phyloP scores from a whole-genome alignment of 2,888 invertebrate genomes.

The Pachliopta kotzebuea region DNA sequence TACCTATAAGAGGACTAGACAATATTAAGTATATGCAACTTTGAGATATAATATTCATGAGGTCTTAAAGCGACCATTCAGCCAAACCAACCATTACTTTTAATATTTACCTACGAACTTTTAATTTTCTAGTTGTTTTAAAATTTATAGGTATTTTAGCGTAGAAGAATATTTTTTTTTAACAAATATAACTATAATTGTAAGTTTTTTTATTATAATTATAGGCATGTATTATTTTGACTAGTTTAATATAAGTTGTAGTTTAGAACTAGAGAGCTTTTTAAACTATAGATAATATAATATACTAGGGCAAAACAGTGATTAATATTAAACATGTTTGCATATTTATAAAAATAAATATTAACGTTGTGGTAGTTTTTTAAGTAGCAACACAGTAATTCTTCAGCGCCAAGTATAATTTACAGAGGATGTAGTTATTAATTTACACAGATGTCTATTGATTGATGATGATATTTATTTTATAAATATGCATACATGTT shows the following conservation, averaged over 20 bases:
- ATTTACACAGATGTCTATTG: too few species aligned
- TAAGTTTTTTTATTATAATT: conserved; percentile 47
- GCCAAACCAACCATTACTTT: conserved; percentile 57
- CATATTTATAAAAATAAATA: conserved; percentile 53
- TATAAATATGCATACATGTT: conserved; percentile 50
- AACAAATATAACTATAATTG: conserved; percentile 65
- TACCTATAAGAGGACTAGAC: background rate
- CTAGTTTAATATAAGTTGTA: conserved; percentile 57
- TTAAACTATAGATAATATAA: conserved; percentile 59
- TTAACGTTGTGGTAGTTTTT: background rate
- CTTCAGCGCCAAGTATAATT: conserved; percentile 41
- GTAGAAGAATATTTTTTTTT: conserved; percentile 75
- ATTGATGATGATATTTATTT: conserved; percentile 32
- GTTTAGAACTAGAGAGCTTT: conserved; percentile 53
- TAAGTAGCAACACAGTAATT: conserved; percentile 42
- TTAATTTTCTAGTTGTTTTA: conserved; percentile 57
- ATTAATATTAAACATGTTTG: conserved; percentile 45
- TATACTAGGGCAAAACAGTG: conserved; percentile 63
- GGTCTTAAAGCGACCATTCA: conserved; percentile 48
- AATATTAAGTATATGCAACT: conserved; percentile 4
- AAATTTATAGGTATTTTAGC: conserved; percentile 73
- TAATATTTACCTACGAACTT: conserved; percentile 62
- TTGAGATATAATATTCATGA: too few species aligned
- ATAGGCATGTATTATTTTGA: conserved; percentile 58
- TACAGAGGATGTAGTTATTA: conserved; percentile 32